Evolutionary conservation across 2,888 invertebrate genomes (phyloP), one percentile per base, ranked within the genome.

Genomic region (Drosophila multiciliata): DNA sequence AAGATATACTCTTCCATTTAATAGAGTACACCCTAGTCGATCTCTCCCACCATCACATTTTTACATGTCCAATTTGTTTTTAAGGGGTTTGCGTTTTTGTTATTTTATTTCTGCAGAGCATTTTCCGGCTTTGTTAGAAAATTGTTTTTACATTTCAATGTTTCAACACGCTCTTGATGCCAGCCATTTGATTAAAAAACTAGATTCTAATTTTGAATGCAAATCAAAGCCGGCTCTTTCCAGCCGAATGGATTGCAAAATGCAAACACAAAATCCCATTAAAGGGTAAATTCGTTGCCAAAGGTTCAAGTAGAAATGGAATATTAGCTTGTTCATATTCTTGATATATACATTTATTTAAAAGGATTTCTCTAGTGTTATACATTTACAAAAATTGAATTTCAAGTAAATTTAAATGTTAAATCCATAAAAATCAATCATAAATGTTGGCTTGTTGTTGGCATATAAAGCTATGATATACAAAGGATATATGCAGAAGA

Each of bases 101-200:
- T 26, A 29, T 20, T 50, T 35, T 58, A 1, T 53, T 35, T 66
- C 26, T 32, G 7, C 11, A 40, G 36, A 54, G 35, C 12, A 48
- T 75, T 66, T 53, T 11, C 50, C 17, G 29, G 54, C 66, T 57
- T 73, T 58, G 69, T 57, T 69, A 36, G 45, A 52, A 66, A 76
- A 67, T 67, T 70, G 68, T 70, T 65, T 68, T 66, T 49, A 42
- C 67, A 70, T 70, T 78, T 67, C 48, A 74, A 50, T 67, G 58
- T 66, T 67, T 66, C 59, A 57, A 53, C 35, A 42, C 54, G 9
- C 38, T 40, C 63, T 71, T 50, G 66, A 40, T 61, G 58, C 33
- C 29, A 48, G 53, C 35, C 71, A 48, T 67, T 70, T 79, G 75
- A 78, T 82, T 79, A 74, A 62, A 76, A 74, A 70, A 49, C 49